Evolutionary conservation across 37 sponge, comb jelly and placozoan genomes (phyloP).

Genomic region (Aphrocallistes beatrix): DNA sequence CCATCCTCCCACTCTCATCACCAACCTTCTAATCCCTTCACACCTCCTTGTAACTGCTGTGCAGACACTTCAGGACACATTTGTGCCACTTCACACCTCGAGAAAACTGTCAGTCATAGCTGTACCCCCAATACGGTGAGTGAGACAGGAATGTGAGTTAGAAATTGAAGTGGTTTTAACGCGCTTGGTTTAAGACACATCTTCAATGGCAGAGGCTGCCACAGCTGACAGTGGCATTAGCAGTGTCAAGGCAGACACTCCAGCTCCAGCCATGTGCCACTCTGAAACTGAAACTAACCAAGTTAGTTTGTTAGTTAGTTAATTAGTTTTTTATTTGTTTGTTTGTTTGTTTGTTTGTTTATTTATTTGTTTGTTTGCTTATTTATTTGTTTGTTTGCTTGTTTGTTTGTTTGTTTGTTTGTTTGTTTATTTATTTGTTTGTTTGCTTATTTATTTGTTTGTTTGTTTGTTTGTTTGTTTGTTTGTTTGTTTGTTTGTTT

Average conservation of each 20-base stretch:
- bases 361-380: too few relatives aligned
- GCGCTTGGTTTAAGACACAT: not conserved
- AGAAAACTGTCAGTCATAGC: constrained; percentile 1
- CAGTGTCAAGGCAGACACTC: constrained; percentile 3
- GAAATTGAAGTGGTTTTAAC: too few relatives aligned
- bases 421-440: not conserved
- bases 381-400: too few relatives aligned
- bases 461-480: too few relatives aligned
- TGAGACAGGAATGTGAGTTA: too few relatives aligned
- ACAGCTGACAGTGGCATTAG: constrained; percentile 12
- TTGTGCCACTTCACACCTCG: not conserved
- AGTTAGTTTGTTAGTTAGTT: too few relatives aligned
- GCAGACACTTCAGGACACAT: too few relatives aligned
- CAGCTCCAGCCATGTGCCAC: not conserved
- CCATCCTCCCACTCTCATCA: not conserved
- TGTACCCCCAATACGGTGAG: not conserved
- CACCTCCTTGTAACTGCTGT: too few relatives aligned
- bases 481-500: not conserved
- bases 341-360: too few relatives aligned
- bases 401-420: not conserved
- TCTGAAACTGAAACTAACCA: too few relatives aligned
- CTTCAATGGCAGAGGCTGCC: not conserved
- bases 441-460: too few relatives aligned
- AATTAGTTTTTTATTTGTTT: too few relatives aligned
- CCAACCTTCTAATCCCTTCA: not conserved